A percentile compares a stretch with the other conserved stretches of the same genome.
Conservation (phyloP, 2,797 vertebrate species). For the Pelochelys cantorii region DNA sequence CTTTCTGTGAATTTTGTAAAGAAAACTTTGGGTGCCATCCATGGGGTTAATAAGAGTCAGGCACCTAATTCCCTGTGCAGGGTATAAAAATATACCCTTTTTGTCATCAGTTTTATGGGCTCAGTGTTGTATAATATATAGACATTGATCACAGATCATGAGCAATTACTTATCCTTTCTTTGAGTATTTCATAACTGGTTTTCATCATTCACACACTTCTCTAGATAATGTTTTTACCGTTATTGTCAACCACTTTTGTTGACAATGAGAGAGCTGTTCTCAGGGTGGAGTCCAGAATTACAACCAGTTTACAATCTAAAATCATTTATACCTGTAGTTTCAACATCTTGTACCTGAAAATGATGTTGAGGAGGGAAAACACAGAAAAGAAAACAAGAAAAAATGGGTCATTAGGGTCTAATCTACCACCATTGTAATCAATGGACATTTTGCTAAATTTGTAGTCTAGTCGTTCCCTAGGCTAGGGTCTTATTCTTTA, state of each 20-base stretch:
- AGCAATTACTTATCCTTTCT: conserved; percentile 64
- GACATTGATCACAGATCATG: conserved; percentile 63
- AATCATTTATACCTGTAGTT: conserved; percentile 36
- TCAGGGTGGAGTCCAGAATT: conserved; percentile 28
- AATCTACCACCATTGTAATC: conserved; percentile 2
- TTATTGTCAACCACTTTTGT: conserved; percentile 9
- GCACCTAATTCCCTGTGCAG: conserved; percentile 5
- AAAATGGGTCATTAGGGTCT: neutral
- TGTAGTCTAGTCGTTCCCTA: too few relatives aligned
- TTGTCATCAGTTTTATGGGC: conserved; percentile 58
- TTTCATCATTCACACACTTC: conserved; percentile 47
- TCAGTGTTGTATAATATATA: conserved; percentile 26
- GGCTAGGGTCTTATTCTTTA: neutral
- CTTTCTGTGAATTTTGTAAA: conserved; percentile 32
- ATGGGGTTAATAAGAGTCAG: conserved; percentile 47
- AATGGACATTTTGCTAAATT: neutral
- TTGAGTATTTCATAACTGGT: conserved; percentile 43
- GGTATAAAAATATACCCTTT: conserved; percentile 32
- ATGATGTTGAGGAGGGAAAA: neutral
- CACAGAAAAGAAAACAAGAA: neutral
- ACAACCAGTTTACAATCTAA: conserved; percentile 48
- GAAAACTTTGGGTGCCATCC: conserved; percentile 40
- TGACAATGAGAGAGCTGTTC: conserved; percentile 30
- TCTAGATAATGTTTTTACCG: conserved; percentile 43
- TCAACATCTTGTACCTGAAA: neutral